Base-by-base conservation (phyloP, 2,113 vertebrate genomes). In the Xiphias gladius region DNA sequence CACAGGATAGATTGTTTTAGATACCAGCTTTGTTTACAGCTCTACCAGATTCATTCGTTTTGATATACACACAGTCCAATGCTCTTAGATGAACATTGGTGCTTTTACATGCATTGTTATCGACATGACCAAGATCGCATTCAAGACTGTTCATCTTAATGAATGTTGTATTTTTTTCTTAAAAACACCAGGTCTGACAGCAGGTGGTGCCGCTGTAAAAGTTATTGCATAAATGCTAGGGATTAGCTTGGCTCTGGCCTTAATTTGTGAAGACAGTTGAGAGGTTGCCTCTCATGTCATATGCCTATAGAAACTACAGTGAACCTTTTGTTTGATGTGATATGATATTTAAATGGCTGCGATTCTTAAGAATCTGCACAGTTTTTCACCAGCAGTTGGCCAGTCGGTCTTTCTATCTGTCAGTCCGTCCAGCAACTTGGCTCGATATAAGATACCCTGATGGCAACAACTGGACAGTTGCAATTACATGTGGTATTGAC, bases 121-220 rank as follows among this genome's bases (percentile, higher is more conserved):
- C n/a, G 28, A 5, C 13, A 39, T 24, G 20, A 4, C 11, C 8
- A 65, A 43, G 14, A 4, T 69, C 11, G 28, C 12, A 19, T 17
- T 28, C 5, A 55, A 55, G 22, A 32, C 12, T 76, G 17, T 13
- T 22, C 1, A 19, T 13, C 19, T 37, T n/a, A 39, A 39, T 1
- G 2, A 6, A 6, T 73, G 19, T 26, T n/a, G 52, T 52, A n/a
- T 24, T 24, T 62, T 16, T 68, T 82, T 57, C 37, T 55, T 48
- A 30, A 70, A 43, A 14, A 41, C 22, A n/a, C 1, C 32, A 32
- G 22, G 26, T 62, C 17, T 48, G 55, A 46, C 83, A 69, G 63
- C 22, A 58, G 69, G 50, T 50, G 69, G 69, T 14, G 74, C 79
- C 35, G 64, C 16, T 86, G 43, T 50, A 41, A 52, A 63, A 58